Percentiles rank a stretch among this genome's conserved stretches.
Evolutionary conservation across 2,797 vertebrate genomes (phyloP).

Genomic region (Catamblyrhynchus diadema): DNA sequence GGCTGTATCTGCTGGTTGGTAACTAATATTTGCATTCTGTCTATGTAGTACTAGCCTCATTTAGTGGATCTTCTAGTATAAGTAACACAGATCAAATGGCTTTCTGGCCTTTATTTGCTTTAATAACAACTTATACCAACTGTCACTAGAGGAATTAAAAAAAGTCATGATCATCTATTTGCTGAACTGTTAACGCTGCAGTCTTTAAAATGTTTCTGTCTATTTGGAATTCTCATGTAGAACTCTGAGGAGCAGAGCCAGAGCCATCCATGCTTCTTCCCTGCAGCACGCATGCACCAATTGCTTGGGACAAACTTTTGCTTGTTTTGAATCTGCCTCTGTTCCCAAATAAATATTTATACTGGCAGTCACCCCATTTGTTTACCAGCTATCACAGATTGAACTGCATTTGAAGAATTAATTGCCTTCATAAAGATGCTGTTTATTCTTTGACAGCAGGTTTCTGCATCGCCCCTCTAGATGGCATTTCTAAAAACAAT

Average conservation of each 20-base stretch:
- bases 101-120: neutral
- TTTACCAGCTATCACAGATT: slow-evolving; percentile 73
- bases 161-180: neutral
- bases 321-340: slow-evolving; percentile 61
- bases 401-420: slow-evolving; percentile 36
- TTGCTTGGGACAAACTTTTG: slow-evolving; percentile 56
- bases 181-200: neutral
- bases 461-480: slow-evolving; percentile 32
- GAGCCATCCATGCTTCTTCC: slow-evolving; percentile 43
- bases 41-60: neutral
- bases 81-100: neutral
- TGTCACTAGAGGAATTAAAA: neutral
- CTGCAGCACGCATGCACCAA: neutral
- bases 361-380: slow-evolving; percentile 72
- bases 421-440: slow-evolving; percentile 63
- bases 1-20: neutral
- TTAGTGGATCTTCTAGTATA: neutral
- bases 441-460: slow-evolving; percentile 62
- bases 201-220: neutral
- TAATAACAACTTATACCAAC: neutral
- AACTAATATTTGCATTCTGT: neutral
- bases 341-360: slow-evolving; percentile 78
- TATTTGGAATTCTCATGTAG: neutral
- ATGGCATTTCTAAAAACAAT: slow-evolving; percentile 56
- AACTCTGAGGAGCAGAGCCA: neutral